Evolutionary conservation across 2,113 vertebrate species (phyloP), one percentile per base, ranked within the genome.

Genomic region (Pica pica): DNA sequence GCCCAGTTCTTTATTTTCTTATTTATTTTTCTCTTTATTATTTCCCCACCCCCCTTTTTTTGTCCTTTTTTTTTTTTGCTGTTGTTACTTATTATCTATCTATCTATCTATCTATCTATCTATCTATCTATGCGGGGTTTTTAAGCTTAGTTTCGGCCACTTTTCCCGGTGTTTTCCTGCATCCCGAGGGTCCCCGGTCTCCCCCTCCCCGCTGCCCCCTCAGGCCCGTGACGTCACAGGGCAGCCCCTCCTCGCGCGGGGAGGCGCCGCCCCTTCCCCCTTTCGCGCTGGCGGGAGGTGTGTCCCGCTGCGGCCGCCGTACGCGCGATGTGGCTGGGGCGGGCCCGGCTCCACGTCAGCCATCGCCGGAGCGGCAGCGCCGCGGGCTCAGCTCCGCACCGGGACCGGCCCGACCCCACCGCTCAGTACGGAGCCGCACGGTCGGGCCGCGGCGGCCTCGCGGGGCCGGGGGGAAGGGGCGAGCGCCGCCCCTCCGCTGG

Each of bases 311-410:
- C 73, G 12, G 96, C 89, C 76, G 79, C 98, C 98, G 97, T 98
- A 98, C 53, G 17, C 13, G 75, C 97, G 87, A 91, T 95, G 91
- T 95, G 97, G 96, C 73, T 39, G 19, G 57, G 69, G 28, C 47
- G 46, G 80, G 57, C 35, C 94, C 20, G 77, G 63, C 91, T 98
- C 98, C 98, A 98, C 98, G 98, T 98, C 98, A 98, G 97, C 98
- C 78, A 90, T 87, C 44, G 79, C 50, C 50, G 64, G 55, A 88
- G 80, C 90, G 76, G 89, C 46, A 68, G 60, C 64, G 84, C 81
- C 33, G 74, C 8, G 70, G 59, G n/a, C 21, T 49, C 16, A 71
- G 55, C 65, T 63, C 28, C 31, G 35, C 23, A 26, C 33, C 55
- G 61, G 65, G 50, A n/a, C 44, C n/a, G 11, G 50, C 27, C 71